Evolutionary conservation across 2,113 vertebrate genomes (phyloP).

Genomic region (Arizona elegans): DNA sequence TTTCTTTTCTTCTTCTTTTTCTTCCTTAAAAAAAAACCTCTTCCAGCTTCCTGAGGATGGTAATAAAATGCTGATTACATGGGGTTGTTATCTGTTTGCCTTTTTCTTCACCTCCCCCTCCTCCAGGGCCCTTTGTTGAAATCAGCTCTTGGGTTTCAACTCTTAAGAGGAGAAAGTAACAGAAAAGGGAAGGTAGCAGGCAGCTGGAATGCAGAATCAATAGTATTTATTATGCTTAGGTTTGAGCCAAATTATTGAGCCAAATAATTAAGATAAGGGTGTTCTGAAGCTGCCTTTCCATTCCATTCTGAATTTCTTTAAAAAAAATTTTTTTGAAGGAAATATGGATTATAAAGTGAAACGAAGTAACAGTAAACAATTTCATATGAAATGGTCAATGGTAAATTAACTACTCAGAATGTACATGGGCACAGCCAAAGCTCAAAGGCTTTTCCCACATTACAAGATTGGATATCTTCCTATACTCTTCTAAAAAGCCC

Average conservation of each 20-base stretch:
- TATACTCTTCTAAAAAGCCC: neutral
- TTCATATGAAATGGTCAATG: neutral
- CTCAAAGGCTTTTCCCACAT: neutral
- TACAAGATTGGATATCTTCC: neutral
- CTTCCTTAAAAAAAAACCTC: constrained; percentile 27
- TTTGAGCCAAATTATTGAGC: constrained; percentile 42
- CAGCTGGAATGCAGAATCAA: constrained; percentile 62
- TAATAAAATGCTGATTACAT: constrained; percentile 81
- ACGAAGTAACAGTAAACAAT: neutral
- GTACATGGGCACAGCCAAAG: neutral
- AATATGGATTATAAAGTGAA: neutral
- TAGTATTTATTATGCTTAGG: constrained; percentile 52
- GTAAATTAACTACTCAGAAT: neutral
- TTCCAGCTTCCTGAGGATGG: constrained; percentile 74
- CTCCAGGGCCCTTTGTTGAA: constrained; percentile 55
- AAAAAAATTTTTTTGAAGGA: neutral
- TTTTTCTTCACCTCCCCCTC: constrained; percentile 44
- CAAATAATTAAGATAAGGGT: constrained; percentile 45
- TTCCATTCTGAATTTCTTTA: neutral
- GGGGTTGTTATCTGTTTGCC: constrained; percentile 70
- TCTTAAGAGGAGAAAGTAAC: constrained; percentile 43
- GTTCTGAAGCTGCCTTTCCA: constrained; percentile 16
- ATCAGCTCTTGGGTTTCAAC: constrained; percentile 58
- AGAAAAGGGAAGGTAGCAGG: constrained; percentile 66
- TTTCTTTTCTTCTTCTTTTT: constrained; percentile 20